Conservation (phyloP, 1,140 invertebrate species). For the Megathymus violae region DNA sequence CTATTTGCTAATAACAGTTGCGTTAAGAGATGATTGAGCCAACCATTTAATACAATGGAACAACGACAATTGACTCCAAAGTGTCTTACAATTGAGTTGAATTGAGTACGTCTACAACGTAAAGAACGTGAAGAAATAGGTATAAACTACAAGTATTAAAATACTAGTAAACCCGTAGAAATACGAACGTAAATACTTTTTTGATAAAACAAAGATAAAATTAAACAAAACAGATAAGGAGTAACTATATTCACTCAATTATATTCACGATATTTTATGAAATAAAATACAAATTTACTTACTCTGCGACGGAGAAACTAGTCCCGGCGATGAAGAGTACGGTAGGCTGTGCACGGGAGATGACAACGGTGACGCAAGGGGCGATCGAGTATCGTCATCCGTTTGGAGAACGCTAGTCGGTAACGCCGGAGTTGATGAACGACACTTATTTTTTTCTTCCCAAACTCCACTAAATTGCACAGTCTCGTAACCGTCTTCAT, state of each 20-base stretch:
- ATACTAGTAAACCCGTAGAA: neutral
- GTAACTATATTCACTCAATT: constrained; percentile 4
- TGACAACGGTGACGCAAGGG: constrained; percentile 82
- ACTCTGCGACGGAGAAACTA: constrained; percentile 66
- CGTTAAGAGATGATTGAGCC: too few relatives aligned
- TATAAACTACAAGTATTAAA: constrained; percentile 14
- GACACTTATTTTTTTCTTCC: constrained; percentile 65
- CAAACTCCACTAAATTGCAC: constrained; percentile 65
- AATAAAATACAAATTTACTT: constrained; percentile 43
- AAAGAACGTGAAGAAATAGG: too few relatives aligned
- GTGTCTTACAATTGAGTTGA: too few relatives aligned
- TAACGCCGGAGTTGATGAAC: constrained; percentile 71
- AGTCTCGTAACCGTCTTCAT: constrained; percentile 68
- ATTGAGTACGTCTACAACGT: too few relatives aligned
- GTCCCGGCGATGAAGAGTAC: constrained; percentile 59
- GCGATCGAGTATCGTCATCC: constrained; percentile 76
- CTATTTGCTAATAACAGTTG: too few relatives aligned
- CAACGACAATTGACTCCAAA: too few relatives aligned
- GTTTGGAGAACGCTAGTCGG: constrained; percentile 54
- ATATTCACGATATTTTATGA: constrained; percentile 18
- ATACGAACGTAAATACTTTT: constrained; percentile 31
- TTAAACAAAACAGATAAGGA: constrained; percentile 42
- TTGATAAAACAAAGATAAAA: constrained; percentile 39
- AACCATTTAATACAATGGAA: too few relatives aligned
- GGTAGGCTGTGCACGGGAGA: constrained; percentile 75